Evolutionary conservation across 2,113 vertebrate species (phyloP), one percentile per base, ranked within the genome.

Genomic region (Sclerurus mexicanus): DNA sequence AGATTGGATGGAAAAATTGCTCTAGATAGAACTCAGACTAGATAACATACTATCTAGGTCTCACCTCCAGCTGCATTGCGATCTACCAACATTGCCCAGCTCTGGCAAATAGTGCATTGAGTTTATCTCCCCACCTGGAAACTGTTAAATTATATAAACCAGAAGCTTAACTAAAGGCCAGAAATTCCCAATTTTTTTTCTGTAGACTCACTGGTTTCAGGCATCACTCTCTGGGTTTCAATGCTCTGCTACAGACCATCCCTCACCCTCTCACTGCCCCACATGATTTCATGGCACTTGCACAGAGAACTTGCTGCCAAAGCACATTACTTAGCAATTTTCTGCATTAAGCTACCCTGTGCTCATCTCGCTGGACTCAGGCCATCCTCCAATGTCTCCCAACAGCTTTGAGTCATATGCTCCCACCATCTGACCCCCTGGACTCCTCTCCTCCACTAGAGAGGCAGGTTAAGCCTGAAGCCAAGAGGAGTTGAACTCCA

Each of bases 331-430:
- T 67, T 67, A 50, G 80, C 80, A 56, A 37, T 94, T 86, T 93
- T 52, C 59, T 84, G 44, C 87, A 49, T 59, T 83, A 80, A 73
- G 37, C 52, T 91, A 31, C 30, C 20, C 71, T 78, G 69, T 68
- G 66, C 53, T 91, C 81, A 18, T 64, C 31, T 71, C n/a, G 20
- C 85, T 95, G 91, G 69, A 76, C 49, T 35, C 40, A 66, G 77
- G 53, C 81, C 81, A 76, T 67, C 53, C 59, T 66, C 60, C 87
- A 58, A 23, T 58, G 40, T 68, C 76, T 76, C 94, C 81, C 74
- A 88, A 52, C 52, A 95, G 75, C 76, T 93, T 55, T 63, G 63
- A 94, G 72, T 90, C 93, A 88, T 91, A 74, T 44, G 52, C 35
- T 94, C 30, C 75, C 68, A 46, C 85, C 75, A 71, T 52, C 68